Evolutionary conservation across 2,113 vertebrate genomes (phyloP).

Genomic region (Cyanoramphus novaezelandiae): DNA sequence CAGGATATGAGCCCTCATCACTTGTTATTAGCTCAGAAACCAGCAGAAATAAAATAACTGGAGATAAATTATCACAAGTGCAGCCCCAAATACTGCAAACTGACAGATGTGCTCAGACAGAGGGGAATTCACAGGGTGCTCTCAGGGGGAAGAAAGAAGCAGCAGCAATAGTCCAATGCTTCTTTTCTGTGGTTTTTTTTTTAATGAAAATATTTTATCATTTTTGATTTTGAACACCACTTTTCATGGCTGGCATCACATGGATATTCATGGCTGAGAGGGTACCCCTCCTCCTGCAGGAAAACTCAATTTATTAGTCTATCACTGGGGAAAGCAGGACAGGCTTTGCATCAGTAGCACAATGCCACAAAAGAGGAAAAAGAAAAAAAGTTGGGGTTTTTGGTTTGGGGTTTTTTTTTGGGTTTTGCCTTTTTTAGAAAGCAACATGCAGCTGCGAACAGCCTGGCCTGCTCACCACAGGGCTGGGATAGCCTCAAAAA

Average conservation of each 20-base stretch:
- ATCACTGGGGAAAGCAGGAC: background rate
- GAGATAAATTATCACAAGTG: conserved; percentile 30
- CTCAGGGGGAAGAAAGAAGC: background rate
- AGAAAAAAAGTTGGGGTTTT: background rate
- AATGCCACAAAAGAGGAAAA: background rate
- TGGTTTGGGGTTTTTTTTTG: background rate
- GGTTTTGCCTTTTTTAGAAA: background rate
- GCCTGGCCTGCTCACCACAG: background rate
- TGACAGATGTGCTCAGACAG: conserved; percentile 28
- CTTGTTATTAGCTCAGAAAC: conserved; percentile 56
- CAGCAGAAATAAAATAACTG: conserved; percentile 46
- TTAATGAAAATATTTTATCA: background rate
- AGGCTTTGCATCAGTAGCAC: background rate
- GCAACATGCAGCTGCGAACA: background rate
- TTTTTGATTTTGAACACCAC: background rate
- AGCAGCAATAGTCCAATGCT: background rate
- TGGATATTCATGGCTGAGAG: conserved; percentile 20
- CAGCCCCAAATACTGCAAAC: background rate
- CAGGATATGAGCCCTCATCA: conserved; percentile 32
- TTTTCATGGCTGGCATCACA: background rate
- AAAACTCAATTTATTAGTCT: conserved; percentile 5
- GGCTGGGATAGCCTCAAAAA: background rate
- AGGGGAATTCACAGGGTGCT: background rate
- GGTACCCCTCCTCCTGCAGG: background rate
- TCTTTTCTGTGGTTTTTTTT: background rate